Evolutionary conservation across 2,797 vertebrate species (phyloP).

Genomic region (Mastacembelus armatus): DNA sequence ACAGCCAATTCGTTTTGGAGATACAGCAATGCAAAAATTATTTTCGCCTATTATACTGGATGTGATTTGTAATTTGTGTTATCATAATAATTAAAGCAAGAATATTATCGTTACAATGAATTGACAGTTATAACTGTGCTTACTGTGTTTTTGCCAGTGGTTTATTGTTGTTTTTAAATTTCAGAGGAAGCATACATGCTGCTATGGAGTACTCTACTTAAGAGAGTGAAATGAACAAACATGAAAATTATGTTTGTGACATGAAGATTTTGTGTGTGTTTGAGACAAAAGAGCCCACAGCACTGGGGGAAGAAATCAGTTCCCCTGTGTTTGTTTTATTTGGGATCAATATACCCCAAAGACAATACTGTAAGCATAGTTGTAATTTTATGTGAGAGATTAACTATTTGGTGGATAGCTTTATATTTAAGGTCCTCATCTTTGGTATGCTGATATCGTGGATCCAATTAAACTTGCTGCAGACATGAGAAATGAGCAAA

Average conservation of each 20-base stretch:
- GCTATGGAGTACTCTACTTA: not conserved
- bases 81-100: slow-evolving; percentile 12
- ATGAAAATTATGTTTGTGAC: slow-evolving; percentile 14
- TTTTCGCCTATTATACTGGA: slow-evolving; percentile 11
- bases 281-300: slow-evolving; percentile 23
- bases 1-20: slow-evolving; percentile 13
- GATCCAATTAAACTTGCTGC: slow-evolving; percentile 69
- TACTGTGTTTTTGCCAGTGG: not conserved
- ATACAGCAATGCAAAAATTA: slow-evolving; percentile 1
- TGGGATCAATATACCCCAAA: slow-evolving; percentile 7
- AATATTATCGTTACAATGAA: slow-evolving; percentile 20
- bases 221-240: slow-evolving; percentile 5
- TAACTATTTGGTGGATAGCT: slow-evolving; percentile 25
- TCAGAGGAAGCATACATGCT: not conserved
- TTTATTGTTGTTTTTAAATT: slow-evolving; percentile 20
- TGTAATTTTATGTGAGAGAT: slow-evolving; percentile 2
- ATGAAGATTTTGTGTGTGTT: slow-evolving; percentile 10
- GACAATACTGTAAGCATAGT: slow-evolving; percentile 14
- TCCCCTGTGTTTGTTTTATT: slow-evolving; percentile 15
- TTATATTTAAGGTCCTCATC: slow-evolving; percentile 41
- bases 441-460: slow-evolving; percentile 28
- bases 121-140: slow-evolving; percentile 3
- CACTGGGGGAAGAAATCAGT: not conserved
- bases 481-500: slow-evolving; percentile 72
- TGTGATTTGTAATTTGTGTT: slow-evolving; percentile 13